phyloP scores from a whole-genome alignment of 2,888 invertebrate species.

The Agrypnus murinus region DNA sequence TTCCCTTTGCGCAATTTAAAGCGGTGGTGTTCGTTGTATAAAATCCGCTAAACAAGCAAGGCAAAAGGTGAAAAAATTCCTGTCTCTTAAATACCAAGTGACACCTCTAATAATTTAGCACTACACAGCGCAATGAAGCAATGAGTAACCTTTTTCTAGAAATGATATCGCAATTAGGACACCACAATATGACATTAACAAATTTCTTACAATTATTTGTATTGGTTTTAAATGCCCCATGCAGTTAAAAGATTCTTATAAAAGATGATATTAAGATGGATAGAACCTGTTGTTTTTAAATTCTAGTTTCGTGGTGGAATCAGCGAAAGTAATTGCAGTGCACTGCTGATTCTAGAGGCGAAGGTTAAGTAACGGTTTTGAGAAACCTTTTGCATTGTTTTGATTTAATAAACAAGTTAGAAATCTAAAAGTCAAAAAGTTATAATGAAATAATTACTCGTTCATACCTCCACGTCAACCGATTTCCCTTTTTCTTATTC shows the following conservation, averaged over 20 bases:
- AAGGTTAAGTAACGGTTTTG: constrained; percentile 25
- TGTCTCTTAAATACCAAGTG: constrained; percentile 36
- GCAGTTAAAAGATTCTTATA: neutral
- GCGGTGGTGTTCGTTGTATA: neutral
- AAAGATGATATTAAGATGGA: neutral
- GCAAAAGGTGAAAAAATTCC: constrained; percentile 18
- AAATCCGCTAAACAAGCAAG: neutral
- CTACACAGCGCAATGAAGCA: constrained; percentile 36
- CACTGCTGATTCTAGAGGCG: constrained; percentile 20
- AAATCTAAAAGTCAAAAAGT: constrained; percentile 13
- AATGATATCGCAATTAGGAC: constrained; percentile 31
- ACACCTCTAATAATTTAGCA: constrained; percentile 33
- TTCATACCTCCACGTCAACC: too few species aligned
- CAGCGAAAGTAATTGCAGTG: constrained; percentile 28
- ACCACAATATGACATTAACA: constrained; percentile 27
- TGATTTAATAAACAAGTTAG: constrained; percentile 1
- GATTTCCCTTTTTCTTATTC: too few species aligned
- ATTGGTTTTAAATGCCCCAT: neutral
- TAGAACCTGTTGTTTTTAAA: constrained; percentile 5
- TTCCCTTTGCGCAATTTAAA: neutral
- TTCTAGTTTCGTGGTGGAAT: constrained; percentile 18
- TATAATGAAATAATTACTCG: too few species aligned
- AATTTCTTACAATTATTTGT: constrained; percentile 28
- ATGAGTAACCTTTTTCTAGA: constrained; percentile 35
- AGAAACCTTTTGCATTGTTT: constrained; percentile 23